Evolutionary conservation across 2,113 vertebrate species (phyloP), one percentile per base, ranked within the genome.

Genomic region (Petaurus breviceps): DNA sequence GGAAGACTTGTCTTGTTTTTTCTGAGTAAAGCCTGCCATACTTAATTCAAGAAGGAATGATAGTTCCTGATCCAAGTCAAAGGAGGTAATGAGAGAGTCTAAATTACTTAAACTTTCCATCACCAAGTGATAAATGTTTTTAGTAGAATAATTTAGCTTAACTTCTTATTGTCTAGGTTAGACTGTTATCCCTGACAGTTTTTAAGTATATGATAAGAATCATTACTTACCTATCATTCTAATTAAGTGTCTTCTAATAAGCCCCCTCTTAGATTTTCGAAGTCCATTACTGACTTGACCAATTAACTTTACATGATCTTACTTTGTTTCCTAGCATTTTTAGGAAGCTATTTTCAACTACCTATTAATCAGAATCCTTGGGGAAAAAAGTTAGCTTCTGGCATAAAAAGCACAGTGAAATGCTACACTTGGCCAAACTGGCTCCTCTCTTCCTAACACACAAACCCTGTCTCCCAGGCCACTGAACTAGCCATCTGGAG

Each of bases 181-280:
- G 68, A 19, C 37, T 43, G 16, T 22, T 43, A 43, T 22, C n/a
- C 37, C 37, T 31, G 43, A n/a, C 37, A 77, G 37, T 61, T 92
- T 91, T 50, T 55, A 89, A 92, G 46, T 53, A 77, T 52, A 94
- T 57, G 52, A 51, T 14, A 90, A 92, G 57, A 96, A 91, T 43
- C 37, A 26, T 26, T 46, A 97, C 97, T 98, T 97, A 97, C 95
- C 97, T 94, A 55, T 51, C 90, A 22, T 0, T 95, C 94, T 8
- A 95, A 47, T 28, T 11, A 97, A 97, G 89, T 47, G 57, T 49
- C 94, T 93, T 92, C 47, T 6, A 61, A 0, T 91, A 8, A 95
- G 22, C 16, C 1, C 89, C 12, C 37, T 77, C 90, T 92, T 92
- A 89, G 96, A 0, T 94, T 97, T 92, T 51, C 25, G 43, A 90